Base-by-base conservation (phyloP, 92 coral and sea anemone genomes). In the Zoanthus solanderi region DNA sequence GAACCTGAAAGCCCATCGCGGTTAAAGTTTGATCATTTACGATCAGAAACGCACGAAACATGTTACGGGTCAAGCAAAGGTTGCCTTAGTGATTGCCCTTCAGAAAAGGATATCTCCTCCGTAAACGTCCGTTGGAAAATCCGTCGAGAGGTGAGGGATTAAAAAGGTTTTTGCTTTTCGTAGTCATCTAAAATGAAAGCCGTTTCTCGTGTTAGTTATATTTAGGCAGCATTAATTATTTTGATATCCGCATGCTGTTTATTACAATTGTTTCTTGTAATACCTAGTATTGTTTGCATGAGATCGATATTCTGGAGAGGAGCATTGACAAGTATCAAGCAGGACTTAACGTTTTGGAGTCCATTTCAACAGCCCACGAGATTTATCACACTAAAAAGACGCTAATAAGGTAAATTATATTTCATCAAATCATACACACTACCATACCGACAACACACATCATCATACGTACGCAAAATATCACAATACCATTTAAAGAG, bases 341-440 rank as follows among this genome's bases (percentile, higher is more conserved):
- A 16, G 78, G 88, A 7, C 82, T 88, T 32, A 68, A 71, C 54
- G 88, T 90, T 58, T 79, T 86, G 80, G 94, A 92, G 71, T 80
- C 90, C 60, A 66, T 92, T 72, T 94, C 95, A 69, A 86, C 89
- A 16, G 74, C 86, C 58, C 90, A 90, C 77, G 83, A 92, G 17
- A 56, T 67, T 9, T 89, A 84, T 78, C 87, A 81, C 85, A 84
- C 98, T 2, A 88, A 88, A n/a, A 88, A 91, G 81, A 75, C 92
- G 73, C 88, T 93, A 28, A 77, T 92, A 72, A 92, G 98, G 98
- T 94, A 37, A 87, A 84, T 78, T 79, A 16, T 9, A 7, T 16
- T 56, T 23, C 44, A n/a, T 47, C 5, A 47, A 4, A 50, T 50
- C 56, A 4, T 50, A 50, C 9, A 50, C 4, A 37, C 4, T 37